These are phyloP conservation scores for Thermophis baileyi DNA, from an alignment of 2,113 vertebrate species.

Conservation along the genomic window DNA sequence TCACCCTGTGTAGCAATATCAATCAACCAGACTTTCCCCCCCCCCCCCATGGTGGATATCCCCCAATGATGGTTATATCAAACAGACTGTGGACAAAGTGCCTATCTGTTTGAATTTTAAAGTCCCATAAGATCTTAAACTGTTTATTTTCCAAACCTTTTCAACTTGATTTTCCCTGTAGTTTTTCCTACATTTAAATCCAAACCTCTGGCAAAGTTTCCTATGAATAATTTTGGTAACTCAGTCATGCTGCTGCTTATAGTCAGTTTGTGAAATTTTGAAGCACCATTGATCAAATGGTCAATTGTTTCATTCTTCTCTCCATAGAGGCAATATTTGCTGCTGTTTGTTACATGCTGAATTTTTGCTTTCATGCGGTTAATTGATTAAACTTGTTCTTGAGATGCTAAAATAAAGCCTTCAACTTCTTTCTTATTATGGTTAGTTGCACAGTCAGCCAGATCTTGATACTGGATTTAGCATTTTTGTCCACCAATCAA, in stretches of 20 bases:
- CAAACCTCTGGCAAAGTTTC: not conserved
- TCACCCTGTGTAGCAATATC: not conserved
- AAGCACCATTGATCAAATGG: not conserved
- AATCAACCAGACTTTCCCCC: too few relatives aligned
- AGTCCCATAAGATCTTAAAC: not conserved
- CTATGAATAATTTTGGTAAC: not conserved
- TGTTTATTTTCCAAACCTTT: not conserved
- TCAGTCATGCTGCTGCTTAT: not conserved
- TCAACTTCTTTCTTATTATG: not conserved
- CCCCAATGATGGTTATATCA: not conserved
- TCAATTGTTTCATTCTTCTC: not conserved
- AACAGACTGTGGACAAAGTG: not conserved
- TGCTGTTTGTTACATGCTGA: not conserved
- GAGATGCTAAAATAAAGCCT: not conserved
- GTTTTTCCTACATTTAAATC: not conserved
- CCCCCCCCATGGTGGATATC: too few relatives aligned
- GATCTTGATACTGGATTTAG: not conserved
- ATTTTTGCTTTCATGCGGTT: not conserved
- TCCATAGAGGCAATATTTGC: too few relatives aligned
- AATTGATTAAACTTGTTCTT: not conserved
- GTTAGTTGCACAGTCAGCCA: not conserved
- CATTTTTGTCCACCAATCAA: not conserved
- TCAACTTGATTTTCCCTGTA: not conserved
- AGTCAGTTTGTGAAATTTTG: not conserved
- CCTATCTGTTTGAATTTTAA: too few relatives aligned